Evolutionary conservation across 2,113 vertebrate species (phyloP), one percentile per base, ranked within the genome.

Genomic region (Martes martes): DNA sequence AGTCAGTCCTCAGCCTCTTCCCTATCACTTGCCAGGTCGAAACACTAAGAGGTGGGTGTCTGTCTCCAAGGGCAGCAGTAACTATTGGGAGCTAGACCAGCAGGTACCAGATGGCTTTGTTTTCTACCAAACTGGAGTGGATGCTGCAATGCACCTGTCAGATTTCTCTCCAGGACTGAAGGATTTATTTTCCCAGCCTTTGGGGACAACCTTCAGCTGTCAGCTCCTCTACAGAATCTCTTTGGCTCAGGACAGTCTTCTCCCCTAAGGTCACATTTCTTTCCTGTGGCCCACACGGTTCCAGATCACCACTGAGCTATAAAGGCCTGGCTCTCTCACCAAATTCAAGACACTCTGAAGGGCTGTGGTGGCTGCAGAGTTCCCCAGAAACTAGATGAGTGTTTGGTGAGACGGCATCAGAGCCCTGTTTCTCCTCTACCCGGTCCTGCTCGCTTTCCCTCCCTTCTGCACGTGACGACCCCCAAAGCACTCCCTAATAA

Each of bases 401-500:
- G 36, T 79, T 11, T 21, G 11, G 8, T 61, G 19, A 67, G n/a
- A 50, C 6, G 11, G 28, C 21, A 2, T 50, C 42, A 42, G 65
- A 89, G 15, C n/a, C 36, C 14, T 16, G 13, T 6, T 26, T 63
- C 4, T 31, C 69, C 19, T 79, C 47, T 59, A 31, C 39, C 31
- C 21, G 67, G 1, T 7, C 47, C 23, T 74, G 6, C 42, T 79
- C 74, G 26, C 4, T 65, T 33, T 16, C 18, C 10, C 1, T 24
- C 28, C 45, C 1, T 13, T 52, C 39, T 6, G 15, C 2, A 31
- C 11, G 23, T 8, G 33, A 36, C 3, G 8, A n/a, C 6, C 8
- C 33, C 23, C 80, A 33, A 33, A 85, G 21, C 16, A 36, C 19
- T 18, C 33, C 55, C 65, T 39, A 24, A 24, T 15, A 63, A 95